These are phyloP conservation scores for Tachina fera DNA, from an alignment of 2,888 invertebrate species.

Conservation along the genomic window DNA sequence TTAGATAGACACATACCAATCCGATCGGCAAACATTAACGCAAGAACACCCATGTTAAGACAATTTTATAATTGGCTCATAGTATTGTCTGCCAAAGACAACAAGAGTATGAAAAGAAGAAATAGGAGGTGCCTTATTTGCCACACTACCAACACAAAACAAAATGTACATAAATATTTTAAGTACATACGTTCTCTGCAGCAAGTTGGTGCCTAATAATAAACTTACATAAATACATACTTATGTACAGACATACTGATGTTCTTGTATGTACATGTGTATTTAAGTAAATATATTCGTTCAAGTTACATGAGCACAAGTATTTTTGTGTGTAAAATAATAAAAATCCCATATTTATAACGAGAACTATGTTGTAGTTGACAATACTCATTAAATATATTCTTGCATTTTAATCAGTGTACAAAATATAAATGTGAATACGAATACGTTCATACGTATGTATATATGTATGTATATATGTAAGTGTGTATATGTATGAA, in stretches of 20 bases:
- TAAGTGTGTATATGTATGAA: not conserved
- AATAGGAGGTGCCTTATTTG: slow-evolving; percentile 65
- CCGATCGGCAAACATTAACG: slow-evolving; percentile 42
- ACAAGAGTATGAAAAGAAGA: slow-evolving; percentile 33
- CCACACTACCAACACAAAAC: slow-evolving; percentile 32
- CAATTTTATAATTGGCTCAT: slow-evolving; percentile 64
- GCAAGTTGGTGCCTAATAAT: slow-evolving; percentile 28
- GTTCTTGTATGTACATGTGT: not conserved
- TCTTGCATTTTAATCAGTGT: slow-evolving; percentile 60
- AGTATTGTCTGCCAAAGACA: slow-evolving; percentile 15
- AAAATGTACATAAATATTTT: slow-evolving; percentile 44
- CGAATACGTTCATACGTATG: not conserved
- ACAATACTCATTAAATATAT: slow-evolving; percentile 62
- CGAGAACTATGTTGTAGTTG: slow-evolving; percentile 48
- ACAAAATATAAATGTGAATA: slow-evolving; percentile 41
- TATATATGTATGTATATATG: too few relatives aligned
- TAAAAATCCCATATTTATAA: slow-evolving; percentile 61
- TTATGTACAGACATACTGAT: not conserved
- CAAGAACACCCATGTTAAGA: slow-evolving; percentile 53
- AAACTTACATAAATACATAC: slow-evolving; percentile 1
- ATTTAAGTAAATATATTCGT: too few relatives aligned
- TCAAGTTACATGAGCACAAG: slow-evolving; percentile 1
- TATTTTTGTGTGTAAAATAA: slow-evolving; percentile 37
- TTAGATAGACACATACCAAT: slow-evolving; percentile 46
- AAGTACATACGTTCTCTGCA: slow-evolving; percentile 13